Percentiles rank a stretch among this genome's conserved stretches.
Evolutionary conservation across 1,140 invertebrate genomes (phyloP).

Genomic region (Drepana arcuata): DNA sequence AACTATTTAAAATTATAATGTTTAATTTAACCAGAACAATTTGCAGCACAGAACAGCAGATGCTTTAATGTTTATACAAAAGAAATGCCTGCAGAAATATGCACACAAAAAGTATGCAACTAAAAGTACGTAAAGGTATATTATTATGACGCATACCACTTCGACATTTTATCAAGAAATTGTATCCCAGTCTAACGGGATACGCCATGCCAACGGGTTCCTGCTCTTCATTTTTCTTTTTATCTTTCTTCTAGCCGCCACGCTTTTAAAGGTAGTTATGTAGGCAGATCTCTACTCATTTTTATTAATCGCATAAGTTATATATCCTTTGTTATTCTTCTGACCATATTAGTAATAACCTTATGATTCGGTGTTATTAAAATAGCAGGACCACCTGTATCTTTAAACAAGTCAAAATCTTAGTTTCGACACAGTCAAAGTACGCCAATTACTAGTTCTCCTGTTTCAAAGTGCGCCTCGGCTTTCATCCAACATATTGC

Average conservation of each 20-base stretch:
- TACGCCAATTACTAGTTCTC: conserved; percentile 29
- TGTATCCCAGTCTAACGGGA: conserved; percentile 18
- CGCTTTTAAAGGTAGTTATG: conserved; percentile 39
- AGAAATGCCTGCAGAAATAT: too few species aligned
- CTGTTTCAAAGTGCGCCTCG: conserved; percentile 12
- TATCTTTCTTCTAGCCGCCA: conserved; percentile 56
- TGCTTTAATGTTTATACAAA: too few species aligned
- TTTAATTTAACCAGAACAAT: too few species aligned
- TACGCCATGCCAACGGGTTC: conserved; percentile 12
- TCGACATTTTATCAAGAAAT: conserved; percentile 11
- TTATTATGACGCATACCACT: too few species aligned
- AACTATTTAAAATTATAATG: too few species aligned
- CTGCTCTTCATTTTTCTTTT: conserved; percentile 24
- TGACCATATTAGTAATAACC: too few species aligned
- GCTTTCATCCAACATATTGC: conserved; percentile 45
- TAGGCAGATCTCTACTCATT: conserved; percentile 33
- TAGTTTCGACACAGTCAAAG: conserved; percentile 53
- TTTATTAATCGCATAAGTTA: conserved; percentile 44
- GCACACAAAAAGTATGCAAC: too few species aligned
- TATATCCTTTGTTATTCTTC: too few species aligned
- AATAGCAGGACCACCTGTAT: conserved; percentile 49
- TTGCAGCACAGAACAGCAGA: too few species aligned
- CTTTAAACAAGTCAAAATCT: conserved; percentile 52
- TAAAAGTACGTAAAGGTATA: too few species aligned
- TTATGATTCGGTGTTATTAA: too few species aligned